Evolutionary conservation across 2,797 vertebrate species (phyloP), one percentile per base, ranked within the genome.

Genomic region (Fratercula arctica): DNA sequence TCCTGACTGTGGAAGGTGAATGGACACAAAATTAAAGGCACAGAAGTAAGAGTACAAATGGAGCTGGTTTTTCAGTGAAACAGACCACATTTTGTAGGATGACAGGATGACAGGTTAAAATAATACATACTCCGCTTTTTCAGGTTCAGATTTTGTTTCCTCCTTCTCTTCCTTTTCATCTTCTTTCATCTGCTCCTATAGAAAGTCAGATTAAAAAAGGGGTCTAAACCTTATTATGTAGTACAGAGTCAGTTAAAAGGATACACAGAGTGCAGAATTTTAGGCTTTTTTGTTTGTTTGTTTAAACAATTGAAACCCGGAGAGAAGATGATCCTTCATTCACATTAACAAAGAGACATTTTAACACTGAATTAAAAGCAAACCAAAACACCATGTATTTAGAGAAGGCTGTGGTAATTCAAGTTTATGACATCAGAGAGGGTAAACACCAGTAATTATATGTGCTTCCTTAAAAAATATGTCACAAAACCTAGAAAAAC

Each of bases 61-160:
- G 45, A 78, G 10, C 2, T 61, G 16, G 0, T 67, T 54, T 85
- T 63, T 41, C 69, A 85, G 24, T 66, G 50, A 95, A 91, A 77
- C 4, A 33, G 86, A 41, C 4, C 9, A 53, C 3, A 35, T 35
- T 69, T 85, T 3, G 3, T 39, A 70, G 19, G 43, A 74, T 56
- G 17, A 63, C 3, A 70, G 19, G 43, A 74, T 56, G 17, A 63
- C 3, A 31, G 6, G 24, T 79, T 74, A 43, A 91, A 78, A 4
- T 50, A 33, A 64, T 73, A 98, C 99, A 26, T 98, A 99, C 99
- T 98, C 98, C 21, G 98, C 97, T 96, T 99, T 98, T 96, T 99
- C 98, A 11, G 98, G 97, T 96, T 99, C 98, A 39, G 98, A 96
- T 94, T 98, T 98, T 83, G 95, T 97, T 89, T 98, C 98, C 60